Base-by-base conservation (phyloP, 2,113 vertebrate species). In the Leucoraja erinaceus region DNA sequence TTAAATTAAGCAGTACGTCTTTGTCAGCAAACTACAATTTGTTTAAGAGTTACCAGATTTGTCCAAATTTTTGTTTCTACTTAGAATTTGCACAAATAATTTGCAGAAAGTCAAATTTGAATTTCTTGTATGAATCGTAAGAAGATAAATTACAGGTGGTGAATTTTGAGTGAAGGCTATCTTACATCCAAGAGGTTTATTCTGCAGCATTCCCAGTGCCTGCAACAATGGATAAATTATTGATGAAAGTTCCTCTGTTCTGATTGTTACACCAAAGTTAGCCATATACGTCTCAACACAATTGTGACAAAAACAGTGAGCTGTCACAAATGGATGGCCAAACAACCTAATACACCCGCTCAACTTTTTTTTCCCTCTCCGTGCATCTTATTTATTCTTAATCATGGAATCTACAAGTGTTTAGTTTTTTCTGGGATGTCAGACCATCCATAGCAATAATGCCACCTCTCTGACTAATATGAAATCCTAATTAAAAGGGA, bases 361-460 rank as follows among this genome's bases (percentile, higher is more conserved):
- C 59, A 61, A 7, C 11, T 63, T 63, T 61, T 14, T 86, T 63
- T 63, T 22, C 47, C 81, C 59, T 84, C 59, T 14, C 54, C 25
- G 22, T n/a, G 47, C 10, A 84, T 86, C 61, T 61, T 86, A 61
- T 61, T 86, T 63, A 61, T 86, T 28, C 28, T 31, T 72, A 72
- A 72, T 1, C 70, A n/a, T 63, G 28, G 83, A n/a, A 61, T n/a
- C 61, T 86, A 56, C 4, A n/a, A 22, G 25, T n/a, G 79, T 61
- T 61, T 86, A 16, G n/a, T n/a, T 63, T 86, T 86, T n/a, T n/a
- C 59, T 86, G 83, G 56, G 56, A 61, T n/a, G 59, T 86, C 59
- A 61, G n/a, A 63, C 25, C 83, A 63, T 63, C 28, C 56, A 86
- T 5, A 16, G 56, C 33, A 86, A 59, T 56, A 84, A 86, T 86